Evolutionary conservation across 2,797 vertebrate species (phyloP).

Genomic region (Denticeps clupeoides): DNA sequence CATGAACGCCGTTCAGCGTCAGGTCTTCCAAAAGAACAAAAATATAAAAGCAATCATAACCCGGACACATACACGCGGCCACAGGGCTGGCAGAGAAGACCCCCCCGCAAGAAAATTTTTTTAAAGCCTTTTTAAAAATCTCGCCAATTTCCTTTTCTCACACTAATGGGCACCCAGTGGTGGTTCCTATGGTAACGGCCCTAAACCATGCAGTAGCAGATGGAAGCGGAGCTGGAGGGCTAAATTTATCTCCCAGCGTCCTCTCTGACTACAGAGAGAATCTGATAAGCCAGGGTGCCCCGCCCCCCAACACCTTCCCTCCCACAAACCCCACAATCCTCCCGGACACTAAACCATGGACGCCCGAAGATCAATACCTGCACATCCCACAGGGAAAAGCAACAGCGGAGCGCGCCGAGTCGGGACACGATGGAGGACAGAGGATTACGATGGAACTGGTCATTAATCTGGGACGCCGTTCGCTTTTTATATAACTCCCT

Average conservation of each 20-base stretch:
- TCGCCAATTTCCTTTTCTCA: conserved; percentile 53
- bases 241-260: conserved; percentile 73
- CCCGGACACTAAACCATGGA: conserved; percentile 34
- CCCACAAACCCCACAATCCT: conserved; percentile 32
- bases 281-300: conserved; percentile 37
- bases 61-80: conserved; percentile 13
- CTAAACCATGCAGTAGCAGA: conserved; percentile 72
- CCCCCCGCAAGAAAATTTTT: conserved; percentile 33
- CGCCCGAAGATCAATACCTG: conserved; percentile 6
- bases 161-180: conserved; percentile 60
- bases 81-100: no score
- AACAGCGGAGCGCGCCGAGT: no score
- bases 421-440: no score
- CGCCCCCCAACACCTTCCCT: conserved; percentile 18
- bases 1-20: no score
- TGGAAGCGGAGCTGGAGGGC: conserved; percentile 69
- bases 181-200: conserved; percentile 71
- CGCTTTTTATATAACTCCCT: no score
- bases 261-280: conserved; percentile 51
- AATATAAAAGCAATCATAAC: no score
- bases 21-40: no score
- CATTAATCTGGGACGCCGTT: no score
- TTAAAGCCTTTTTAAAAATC: conserved; percentile 47
- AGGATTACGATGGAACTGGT: no score
- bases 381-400: no score